These are phyloP conservation scores for Morpho helenor DNA, from an alignment of 2,888 invertebrate species.

Conservation along the genomic window DNA sequence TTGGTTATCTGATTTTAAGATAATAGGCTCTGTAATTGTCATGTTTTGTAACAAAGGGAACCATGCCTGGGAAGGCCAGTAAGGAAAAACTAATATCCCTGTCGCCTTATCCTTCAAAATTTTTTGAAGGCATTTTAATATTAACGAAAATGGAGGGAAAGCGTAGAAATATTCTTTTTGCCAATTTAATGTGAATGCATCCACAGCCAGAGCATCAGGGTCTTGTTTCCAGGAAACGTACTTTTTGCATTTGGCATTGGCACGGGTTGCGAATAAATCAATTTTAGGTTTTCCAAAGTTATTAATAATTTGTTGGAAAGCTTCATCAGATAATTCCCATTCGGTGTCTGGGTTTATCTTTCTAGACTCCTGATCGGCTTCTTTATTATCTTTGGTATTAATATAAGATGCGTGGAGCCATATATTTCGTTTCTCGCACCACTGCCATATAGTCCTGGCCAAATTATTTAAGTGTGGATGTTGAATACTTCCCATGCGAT, in stretches of 20 bases:
- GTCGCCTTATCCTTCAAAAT: not conserved
- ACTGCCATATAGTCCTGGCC: slow-evolving; percentile 22
- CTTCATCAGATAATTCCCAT: slow-evolving; percentile 14
- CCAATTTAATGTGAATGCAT: slow-evolving; percentile 24
- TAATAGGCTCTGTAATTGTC: not conserved
- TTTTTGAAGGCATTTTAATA: not conserved
- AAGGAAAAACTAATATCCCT: not conserved
- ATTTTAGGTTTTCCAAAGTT: slow-evolving; percentile 19
- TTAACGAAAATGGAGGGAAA: slow-evolving; percentile 21
- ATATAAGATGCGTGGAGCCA: slow-evolving; percentile 28
- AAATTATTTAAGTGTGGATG: slow-evolving; percentile 24
- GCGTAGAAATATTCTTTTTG: slow-evolving; percentile 18
- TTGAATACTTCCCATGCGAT: slow-evolving; percentile 23
- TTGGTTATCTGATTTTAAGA: not conserved
- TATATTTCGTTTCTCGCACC: slow-evolving; percentile 10
- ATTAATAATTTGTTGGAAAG: slow-evolving; percentile 8
- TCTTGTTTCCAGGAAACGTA: slow-evolving; percentile 24
- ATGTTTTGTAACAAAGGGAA: not conserved
- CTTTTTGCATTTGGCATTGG: slow-evolving; percentile 23
- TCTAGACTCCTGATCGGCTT: slow-evolving; percentile 28
- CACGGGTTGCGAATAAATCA: slow-evolving; percentile 23
- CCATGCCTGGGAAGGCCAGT: slow-evolving; percentile 3
- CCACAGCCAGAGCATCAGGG: slow-evolving; percentile 8
- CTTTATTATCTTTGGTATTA: slow-evolving; percentile 22
- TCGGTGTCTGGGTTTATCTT: slow-evolving; percentile 19